Evolutionary conservation across 2,888 invertebrate species (phyloP).

Genomic region (Eupeodes latifasciatus): DNA sequence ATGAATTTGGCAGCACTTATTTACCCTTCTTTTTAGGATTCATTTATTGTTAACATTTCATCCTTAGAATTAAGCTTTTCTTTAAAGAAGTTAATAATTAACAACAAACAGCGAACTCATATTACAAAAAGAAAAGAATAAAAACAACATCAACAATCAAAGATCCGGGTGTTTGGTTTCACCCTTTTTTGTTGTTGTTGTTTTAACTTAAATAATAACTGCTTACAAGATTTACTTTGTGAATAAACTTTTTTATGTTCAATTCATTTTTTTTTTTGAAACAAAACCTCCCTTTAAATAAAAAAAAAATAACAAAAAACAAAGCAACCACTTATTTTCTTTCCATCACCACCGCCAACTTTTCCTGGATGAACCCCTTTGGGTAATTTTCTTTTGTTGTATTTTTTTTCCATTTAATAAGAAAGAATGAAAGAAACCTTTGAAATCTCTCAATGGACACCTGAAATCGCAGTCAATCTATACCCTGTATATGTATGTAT

Average conservation of each 20-base stretch:
- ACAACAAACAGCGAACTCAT: not conserved
- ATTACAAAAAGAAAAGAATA: not conserved
- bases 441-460: constrained; percentile 65
- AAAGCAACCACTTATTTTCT: not conserved
- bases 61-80: not conserved
- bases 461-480: constrained; percentile 72
- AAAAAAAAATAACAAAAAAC: not conserved
- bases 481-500: constrained; percentile 34
- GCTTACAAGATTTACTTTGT: constrained; percentile 31
- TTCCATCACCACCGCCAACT: not conserved
- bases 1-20: no score
- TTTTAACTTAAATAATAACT: constrained; percentile 4
- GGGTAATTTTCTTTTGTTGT: not conserved
- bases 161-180: constrained; percentile 9
- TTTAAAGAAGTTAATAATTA: not conserved
- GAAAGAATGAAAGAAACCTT: constrained; percentile 54
- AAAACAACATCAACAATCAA: not conserved
- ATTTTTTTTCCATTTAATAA: not conserved
- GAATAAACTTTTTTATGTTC: constrained; percentile 20
- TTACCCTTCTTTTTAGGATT: no score
- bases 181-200: not conserved
- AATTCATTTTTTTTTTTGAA: constrained; percentile 1
- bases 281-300: not conserved
- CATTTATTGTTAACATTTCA: not conserved
- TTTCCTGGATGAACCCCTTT: constrained; percentile 12